phyloP scores from a whole-genome alignment of 2,888 invertebrate genomes.

The Scelioninae gen. 1 region DNA sequence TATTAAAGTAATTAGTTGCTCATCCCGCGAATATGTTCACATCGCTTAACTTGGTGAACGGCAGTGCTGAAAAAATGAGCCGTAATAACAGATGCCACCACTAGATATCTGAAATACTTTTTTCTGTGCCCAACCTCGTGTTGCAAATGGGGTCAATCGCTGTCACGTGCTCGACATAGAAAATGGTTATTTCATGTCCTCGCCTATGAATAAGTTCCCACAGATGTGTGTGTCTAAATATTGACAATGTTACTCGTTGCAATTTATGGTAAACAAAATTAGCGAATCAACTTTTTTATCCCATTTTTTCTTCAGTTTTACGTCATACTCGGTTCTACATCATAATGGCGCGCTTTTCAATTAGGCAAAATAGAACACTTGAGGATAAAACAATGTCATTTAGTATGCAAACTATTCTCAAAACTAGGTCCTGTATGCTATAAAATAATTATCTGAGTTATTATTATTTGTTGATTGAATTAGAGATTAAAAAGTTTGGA shows the following conservation, averaged over 20 bases:
- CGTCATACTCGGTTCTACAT: constrained; percentile 5
- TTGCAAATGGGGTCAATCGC: constrained; percentile 54
- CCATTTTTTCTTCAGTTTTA: constrained; percentile 32
- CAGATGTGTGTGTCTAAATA: constrained; percentile 15
- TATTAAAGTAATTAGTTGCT: constrained; percentile 31
- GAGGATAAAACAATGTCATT: neutral
- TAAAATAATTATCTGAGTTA: neutral
- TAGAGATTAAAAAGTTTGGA: too few relatives aligned
- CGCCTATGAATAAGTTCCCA: constrained; percentile 22
- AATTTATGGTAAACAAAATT: constrained; percentile 50
- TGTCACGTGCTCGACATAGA: constrained; percentile 63
- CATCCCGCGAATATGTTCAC: constrained; percentile 11
- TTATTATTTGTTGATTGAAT: too few relatives aligned
- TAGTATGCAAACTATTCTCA: constrained; percentile 31
- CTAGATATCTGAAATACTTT: constrained; percentile 40
- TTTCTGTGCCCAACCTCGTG: constrained; percentile 34
- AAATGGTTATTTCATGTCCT: constrained; percentile 50
- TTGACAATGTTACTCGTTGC: constrained; percentile 23
- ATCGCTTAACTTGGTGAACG: neutral
- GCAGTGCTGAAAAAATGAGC: constrained; percentile 13
- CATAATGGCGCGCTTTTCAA: constrained; percentile 11
- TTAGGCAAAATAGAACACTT: constrained; percentile 5
- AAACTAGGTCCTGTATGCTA: constrained; percentile 38
- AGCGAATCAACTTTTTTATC: constrained; percentile 13
- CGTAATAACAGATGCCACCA: constrained; percentile 39